Conservation (phyloP, 2,888 invertebrate genomes). For the Hirtodrosophila alboralis region DNA sequence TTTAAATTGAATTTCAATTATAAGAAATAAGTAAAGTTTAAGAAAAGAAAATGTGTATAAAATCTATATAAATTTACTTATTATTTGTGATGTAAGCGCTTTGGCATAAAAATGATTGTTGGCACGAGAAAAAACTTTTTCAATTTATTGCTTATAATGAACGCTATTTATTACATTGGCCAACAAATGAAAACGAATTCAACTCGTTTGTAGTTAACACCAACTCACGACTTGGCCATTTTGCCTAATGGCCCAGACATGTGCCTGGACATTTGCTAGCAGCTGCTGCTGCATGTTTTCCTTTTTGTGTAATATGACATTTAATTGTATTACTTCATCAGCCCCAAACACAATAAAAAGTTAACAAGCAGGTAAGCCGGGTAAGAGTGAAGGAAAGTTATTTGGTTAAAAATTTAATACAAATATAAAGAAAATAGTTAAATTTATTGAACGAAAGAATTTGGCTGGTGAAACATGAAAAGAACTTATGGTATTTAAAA, state of each 20-base stretch:
- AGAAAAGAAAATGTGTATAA: no score
- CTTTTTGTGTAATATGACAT: slow-evolving; percentile 54
- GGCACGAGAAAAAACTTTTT: slow-evolving; percentile 4
- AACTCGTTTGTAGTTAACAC: slow-evolving; percentile 65
- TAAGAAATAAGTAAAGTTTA: no score
- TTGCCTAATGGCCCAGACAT: slow-evolving; percentile 63
- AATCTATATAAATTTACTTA: slow-evolving; percentile 1
- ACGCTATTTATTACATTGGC: slow-evolving; percentile 42
- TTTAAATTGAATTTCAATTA: neutral
- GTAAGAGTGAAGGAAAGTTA: neutral
- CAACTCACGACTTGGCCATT: slow-evolving; percentile 71
- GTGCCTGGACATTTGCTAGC: slow-evolving; percentile 39
- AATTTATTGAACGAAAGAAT: no score
- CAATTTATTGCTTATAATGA: slow-evolving; percentile 40
- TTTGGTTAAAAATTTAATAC: slow-evolving; percentile 4
- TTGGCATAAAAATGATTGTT: slow-evolving; percentile 2
- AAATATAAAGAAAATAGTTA: no score
- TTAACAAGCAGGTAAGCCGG: slow-evolving; percentile 18
- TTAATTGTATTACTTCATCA: slow-evolving; percentile 72
- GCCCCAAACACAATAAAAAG: slow-evolving; percentile 9
- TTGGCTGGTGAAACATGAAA: no score
- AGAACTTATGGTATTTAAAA: no score
- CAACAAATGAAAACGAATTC: slow-evolving; percentile 60
- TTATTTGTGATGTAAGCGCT: neutral
- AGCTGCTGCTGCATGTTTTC: slow-evolving; percentile 29